Conservation (phyloP, 2,797 vertebrate genomes). For the Microchirus variegatus region DNA sequence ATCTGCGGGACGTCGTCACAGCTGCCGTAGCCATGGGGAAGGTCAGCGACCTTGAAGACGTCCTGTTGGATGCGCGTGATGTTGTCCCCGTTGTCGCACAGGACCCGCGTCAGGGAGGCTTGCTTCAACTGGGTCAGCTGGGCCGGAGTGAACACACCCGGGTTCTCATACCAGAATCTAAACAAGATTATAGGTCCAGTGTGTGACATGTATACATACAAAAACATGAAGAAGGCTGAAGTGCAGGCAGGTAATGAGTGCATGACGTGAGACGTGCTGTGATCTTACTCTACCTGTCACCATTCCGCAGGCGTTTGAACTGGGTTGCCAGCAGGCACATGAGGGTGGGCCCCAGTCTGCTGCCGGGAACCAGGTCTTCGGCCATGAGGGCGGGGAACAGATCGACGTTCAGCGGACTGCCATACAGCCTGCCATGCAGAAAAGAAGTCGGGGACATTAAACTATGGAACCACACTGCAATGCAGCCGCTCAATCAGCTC, state of each 20-base stretch:
- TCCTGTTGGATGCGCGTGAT: conserved; percentile 93
- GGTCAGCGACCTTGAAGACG: conserved; percentile 89
- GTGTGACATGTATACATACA: no score
- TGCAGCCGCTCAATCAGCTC: no score
- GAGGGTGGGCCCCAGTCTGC: conserved; percentile 92
- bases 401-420: conserved; percentile 92
- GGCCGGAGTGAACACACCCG: conserved; percentile 91
- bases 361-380: conserved; percentile 95
- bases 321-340: conserved; percentile 93
- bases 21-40: conserved; percentile 90
- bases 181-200: background rate
- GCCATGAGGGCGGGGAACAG: conserved; percentile 97
- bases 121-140: conserved; percentile 97
- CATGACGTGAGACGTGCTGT: background rate
- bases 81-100: conserved; percentile 97
- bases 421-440: conserved; percentile 85
- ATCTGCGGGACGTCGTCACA: conserved; percentile 90
- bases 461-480: background rate
- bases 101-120: conserved; percentile 89
- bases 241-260: background rate
- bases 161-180: conserved; percentile 98
- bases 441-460: conserved; percentile 4
- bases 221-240: no score
- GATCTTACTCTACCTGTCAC: conserved; percentile 87
- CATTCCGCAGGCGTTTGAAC: conserved; percentile 90